phyloP scores from a whole-genome alignment of 2,888 invertebrate genomes.

The Dicranocentrus wangi region DNA sequence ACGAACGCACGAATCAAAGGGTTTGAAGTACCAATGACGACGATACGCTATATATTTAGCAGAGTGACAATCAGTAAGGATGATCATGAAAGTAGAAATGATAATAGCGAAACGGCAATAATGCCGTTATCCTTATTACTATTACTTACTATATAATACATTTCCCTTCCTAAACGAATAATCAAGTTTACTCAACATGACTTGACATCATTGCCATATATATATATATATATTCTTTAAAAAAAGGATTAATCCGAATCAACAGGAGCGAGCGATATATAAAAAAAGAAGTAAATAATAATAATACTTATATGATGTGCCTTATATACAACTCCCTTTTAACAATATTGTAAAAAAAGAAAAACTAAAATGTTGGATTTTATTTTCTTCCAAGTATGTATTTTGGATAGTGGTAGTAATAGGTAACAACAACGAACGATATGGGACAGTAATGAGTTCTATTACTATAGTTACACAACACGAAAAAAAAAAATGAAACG shows the following conservation, averaged over 20 bases:
- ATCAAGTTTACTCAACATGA: not conserved
- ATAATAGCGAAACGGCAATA: not conserved
- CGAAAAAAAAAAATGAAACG: not conserved
- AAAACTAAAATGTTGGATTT: no score
- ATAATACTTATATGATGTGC: no score
- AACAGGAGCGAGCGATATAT: constrained; percentile 11
- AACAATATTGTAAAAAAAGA: no score
- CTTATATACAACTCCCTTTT: no score
- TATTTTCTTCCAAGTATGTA: no score
- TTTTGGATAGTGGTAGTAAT: no score
- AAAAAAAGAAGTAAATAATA: not conserved
- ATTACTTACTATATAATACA: not conserved
- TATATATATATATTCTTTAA: not conserved
- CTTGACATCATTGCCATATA: constrained; percentile 10
- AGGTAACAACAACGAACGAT: no score
- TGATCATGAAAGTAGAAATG: not conserved
- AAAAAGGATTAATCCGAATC: constrained; percentile 25
- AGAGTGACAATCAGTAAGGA: not conserved
- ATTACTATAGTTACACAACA: constrained; percentile 30
- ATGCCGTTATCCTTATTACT: not conserved
- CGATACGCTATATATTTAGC: no score
- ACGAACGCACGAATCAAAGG: not conserved
- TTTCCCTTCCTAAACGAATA: not conserved
- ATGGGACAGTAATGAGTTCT: constrained; percentile 15
- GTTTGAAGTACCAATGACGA: no score